Percentiles rank a stretch among this genome's conserved stretches.
phyloP scores from a whole-genome alignment of 2,797 vertebrate species.

The Dipus sagitta region DNA sequence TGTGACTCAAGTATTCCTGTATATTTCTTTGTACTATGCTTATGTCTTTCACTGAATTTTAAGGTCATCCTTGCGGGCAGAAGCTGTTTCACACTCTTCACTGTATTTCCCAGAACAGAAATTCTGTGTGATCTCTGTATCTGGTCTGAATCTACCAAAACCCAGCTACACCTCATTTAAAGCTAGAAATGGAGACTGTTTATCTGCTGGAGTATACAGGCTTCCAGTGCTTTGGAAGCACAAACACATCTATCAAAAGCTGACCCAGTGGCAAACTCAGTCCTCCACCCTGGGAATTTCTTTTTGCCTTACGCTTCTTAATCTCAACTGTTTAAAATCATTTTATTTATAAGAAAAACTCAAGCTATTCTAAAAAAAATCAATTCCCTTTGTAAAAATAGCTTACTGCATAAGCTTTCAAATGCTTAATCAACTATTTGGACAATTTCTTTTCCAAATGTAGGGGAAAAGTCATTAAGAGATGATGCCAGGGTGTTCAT shows the following conservation, averaged over 20 bases:
- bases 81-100: not conserved
- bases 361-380: not conserved
- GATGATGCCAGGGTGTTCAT: not conserved
- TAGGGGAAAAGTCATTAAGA: not conserved
- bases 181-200: not conserved
- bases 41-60: not conserved
- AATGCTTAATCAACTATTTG: not conserved
- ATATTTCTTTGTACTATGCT: not conserved
- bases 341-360: slow-evolving; percentile 20
- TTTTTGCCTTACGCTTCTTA: not conserved
- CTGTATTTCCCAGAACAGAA: slow-evolving; percentile 14
- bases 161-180: not conserved
- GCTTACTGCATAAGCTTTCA: not conserved
- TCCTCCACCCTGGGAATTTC: not conserved
- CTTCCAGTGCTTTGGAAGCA: not conserved
- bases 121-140: not conserved
- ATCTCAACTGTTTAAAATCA: not conserved
- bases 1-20: not conserved
- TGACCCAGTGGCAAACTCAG: not conserved
- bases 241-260: not conserved
- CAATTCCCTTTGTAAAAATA: not conserved
- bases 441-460: not conserved
- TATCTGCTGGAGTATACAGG: not conserved
- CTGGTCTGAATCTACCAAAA: not conserved
- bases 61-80: not conserved